Base-by-base conservation (phyloP, 2,888 invertebrate genomes). In the Sphinx pinastri region DNA sequence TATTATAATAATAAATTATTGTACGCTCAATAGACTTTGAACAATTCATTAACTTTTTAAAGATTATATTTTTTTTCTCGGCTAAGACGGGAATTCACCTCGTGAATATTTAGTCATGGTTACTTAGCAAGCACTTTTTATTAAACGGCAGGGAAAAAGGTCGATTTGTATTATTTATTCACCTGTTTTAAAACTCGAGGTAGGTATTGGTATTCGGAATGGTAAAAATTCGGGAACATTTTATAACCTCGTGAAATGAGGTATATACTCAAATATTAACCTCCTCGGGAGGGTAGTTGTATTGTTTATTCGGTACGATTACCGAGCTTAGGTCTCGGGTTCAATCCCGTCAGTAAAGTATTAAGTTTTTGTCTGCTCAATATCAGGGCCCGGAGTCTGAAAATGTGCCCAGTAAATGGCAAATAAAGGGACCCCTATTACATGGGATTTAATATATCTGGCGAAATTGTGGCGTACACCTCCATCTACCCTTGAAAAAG, bases 101-200 rank as follows among this genome's bases (percentile, higher is more conserved):
- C 31, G 57, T 69, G 70, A 75, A 79, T 74, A 74, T 70, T 74
- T 73, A 71, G 72, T 5, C 19, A 19, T 19, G 70, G 76, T 72
- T 77, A 75, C 76, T 80, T 77, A 75, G 60, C 67, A 75, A 78
- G 76, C 77, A 74, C 72, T 77, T 75, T 78, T 79, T 78, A 63
- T 77, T 81, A 75, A 76, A 73, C 71, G 67, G 66, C 79, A 78
- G 76, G 76, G 66, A 69, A 75, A 74, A 77, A 79, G 73, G 75
- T 77, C 73, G 75, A 74, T 81, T 83, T 80, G 77, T 82, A 76
- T 81, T 81, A 73, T 77, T 82, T 77, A 84, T 83, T 84, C 81
- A 82, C 76, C 81, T 82, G 79, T 78, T 78, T 19, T 19, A 47
- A 63, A 63, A 13, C 19, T 49, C 19, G 49, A 16, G 63, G 63